Conservation (phyloP, 1,140 invertebrate genomes). For the Penaeus vannamei region DNA sequence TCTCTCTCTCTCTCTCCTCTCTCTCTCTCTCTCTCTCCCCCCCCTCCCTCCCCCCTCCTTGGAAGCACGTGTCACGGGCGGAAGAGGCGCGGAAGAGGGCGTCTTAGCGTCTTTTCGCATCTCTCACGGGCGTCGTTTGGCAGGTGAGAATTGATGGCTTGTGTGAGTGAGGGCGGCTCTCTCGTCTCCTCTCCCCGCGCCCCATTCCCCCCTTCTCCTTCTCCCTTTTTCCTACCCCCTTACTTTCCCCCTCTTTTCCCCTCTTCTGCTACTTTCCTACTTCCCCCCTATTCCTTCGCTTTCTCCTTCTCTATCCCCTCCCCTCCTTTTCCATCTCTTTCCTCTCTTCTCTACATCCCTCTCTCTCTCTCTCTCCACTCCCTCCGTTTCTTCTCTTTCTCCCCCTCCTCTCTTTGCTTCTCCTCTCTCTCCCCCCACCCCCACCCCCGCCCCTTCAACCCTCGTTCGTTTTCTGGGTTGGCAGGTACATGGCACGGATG, state of each 20-base stretch:
- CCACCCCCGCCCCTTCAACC: neutral
- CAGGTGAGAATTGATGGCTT: too few species aligned
- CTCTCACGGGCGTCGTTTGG: too few species aligned
- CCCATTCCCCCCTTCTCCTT: constrained; percentile 23
- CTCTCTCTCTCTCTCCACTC: neutral
- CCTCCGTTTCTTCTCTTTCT: neutral
- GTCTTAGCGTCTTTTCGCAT: too few species aligned
- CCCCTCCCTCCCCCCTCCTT: neutral
- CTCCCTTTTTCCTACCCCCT: too few species aligned
- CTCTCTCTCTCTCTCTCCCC: neutral
- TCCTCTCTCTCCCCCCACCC: neutral
- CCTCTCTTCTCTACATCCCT: neutral
- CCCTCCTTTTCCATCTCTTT: neutral
- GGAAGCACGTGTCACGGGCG: neutral
- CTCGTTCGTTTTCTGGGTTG: neutral
- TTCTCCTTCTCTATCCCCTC: too few species aligned
- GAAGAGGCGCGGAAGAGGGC: too few species aligned
- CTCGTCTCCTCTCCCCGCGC: constrained; percentile 35
- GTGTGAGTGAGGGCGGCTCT: neutral
- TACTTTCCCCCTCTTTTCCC: too few species aligned
- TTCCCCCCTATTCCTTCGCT: neutral
- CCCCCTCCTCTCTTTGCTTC: neutral
- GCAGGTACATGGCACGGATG: too few species aligned
- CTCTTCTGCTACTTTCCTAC: neutral
- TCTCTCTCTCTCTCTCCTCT: neutral